phyloP scores from a whole-genome alignment of 2,113 vertebrate genomes.

The Dicrurus megarhynchus region DNA sequence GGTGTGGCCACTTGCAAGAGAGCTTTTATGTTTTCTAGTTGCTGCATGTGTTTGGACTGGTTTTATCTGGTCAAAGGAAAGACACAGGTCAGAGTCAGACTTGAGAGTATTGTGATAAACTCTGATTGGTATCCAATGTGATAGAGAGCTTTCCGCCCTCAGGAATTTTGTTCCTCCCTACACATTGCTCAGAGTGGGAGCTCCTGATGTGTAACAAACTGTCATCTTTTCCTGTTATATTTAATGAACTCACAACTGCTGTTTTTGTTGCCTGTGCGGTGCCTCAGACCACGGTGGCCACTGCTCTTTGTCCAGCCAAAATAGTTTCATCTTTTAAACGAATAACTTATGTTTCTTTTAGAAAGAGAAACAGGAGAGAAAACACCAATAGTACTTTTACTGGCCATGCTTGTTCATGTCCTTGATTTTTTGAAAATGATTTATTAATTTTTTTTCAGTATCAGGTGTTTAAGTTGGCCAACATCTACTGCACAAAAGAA shows the following conservation, averaged over 20 bases:
- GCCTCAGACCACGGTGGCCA: background rate
- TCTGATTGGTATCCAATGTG: background rate
- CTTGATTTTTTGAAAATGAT: background rate
- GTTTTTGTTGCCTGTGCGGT: background rate
- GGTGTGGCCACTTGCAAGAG: background rate
- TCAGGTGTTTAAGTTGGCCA: background rate
- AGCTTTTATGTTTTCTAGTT: background rate
- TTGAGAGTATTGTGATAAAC: rapidly evolving
- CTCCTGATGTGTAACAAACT: background rate
- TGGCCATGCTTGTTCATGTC: background rate
- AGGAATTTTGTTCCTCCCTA: background rate
- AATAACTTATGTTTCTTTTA: background rate
- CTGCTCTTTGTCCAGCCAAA: background rate
- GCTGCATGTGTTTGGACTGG: background rate
- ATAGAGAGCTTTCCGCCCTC: background rate
- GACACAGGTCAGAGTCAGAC: background rate
- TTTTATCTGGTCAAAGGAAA: background rate
- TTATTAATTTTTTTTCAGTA: background rate
- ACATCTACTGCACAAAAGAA: background rate
- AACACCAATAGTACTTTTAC: background rate
- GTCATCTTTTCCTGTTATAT: background rate
- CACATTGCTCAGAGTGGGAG: background rate
- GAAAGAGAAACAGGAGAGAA: background rate
- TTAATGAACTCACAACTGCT: background rate
- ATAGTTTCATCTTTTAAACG: rapidly evolving